Conservation (phyloP, 2,888 invertebrate genomes). For the Trachelus tabidus region DNA sequence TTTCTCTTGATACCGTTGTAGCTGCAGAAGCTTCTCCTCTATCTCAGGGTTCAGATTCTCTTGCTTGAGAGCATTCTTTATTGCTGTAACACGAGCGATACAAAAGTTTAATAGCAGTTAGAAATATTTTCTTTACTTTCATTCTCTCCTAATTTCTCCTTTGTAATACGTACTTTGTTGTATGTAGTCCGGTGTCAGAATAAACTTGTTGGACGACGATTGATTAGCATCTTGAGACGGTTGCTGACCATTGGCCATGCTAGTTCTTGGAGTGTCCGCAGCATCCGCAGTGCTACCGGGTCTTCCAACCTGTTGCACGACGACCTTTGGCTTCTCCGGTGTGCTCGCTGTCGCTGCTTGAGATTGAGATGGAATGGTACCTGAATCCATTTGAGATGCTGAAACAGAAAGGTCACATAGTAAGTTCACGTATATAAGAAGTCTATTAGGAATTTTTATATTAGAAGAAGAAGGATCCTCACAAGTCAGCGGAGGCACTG, state of each 20-base stretch:
- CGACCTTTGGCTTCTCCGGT: conserved; percentile 59
- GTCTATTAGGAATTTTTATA: not conserved
- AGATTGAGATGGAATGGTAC: conserved; percentile 45
- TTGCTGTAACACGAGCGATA: conserved; percentile 73
- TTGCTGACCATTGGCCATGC: conserved; percentile 60
- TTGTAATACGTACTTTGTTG: conserved; percentile 84
- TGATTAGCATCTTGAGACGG: conserved; percentile 55
- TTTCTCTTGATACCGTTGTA: conserved; percentile 87
- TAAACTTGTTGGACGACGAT: conserved; percentile 74
- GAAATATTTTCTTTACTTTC: not conserved
- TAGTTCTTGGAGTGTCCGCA: conserved; percentile 45
- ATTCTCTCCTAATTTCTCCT: not conserved
- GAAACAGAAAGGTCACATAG: not conserved
- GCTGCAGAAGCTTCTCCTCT: conserved; percentile 88
- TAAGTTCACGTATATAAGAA: not conserved
- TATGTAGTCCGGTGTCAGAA: conserved; percentile 91
- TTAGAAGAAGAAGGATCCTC: conserved; percentile 4
- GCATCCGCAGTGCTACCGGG: conserved; percentile 31
- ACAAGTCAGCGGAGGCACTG: conserved; percentile 33
- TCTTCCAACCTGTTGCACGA: conserved; percentile 60
- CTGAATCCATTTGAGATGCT: conserved; percentile 15
- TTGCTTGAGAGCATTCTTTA: conserved; percentile 91
- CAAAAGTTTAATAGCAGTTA: conserved; percentile 6
- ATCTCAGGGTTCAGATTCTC: conserved; percentile 93
- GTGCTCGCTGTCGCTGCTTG: conserved; percentile 38